Percentiles rank a stretch among this genome's conserved stretches.
phyloP scores from a whole-genome alignment of 2,113 vertebrate species.

The Dicaeum eximium region DNA sequence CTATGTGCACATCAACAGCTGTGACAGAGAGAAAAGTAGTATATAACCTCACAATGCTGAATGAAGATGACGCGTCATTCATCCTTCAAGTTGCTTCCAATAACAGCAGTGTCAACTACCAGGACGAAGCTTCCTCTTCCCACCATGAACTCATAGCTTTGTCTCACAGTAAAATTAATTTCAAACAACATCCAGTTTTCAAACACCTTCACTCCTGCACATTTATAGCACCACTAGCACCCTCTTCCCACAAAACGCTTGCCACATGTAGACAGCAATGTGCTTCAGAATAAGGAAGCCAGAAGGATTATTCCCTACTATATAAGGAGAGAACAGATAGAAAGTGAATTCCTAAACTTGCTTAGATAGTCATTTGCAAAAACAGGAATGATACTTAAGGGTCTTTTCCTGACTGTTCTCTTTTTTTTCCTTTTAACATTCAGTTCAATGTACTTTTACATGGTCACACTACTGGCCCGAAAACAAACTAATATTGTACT shows the following conservation, averaged over 20 bases:
- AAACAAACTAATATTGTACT: not conserved
- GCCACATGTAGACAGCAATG: not conserved
- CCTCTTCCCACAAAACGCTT: not conserved
- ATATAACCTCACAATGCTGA: not conserved
- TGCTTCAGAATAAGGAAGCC: not conserved
- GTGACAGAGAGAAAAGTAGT: not conserved
- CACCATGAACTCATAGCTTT: fast-evolving
- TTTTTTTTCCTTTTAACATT: not conserved
- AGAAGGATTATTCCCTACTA: not conserved
- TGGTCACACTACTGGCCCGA: fast-evolving
- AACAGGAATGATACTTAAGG: not conserved
- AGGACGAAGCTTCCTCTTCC: not conserved
- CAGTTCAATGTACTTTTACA: not conserved
- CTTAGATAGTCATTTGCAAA: not conserved
- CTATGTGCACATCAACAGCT: not conserved
- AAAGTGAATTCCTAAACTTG: slow-evolving; percentile 16
- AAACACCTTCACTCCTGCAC: not conserved
- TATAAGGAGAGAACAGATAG: not conserved
- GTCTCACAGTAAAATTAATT: not conserved
- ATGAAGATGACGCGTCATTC: not conserved
- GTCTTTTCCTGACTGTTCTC: not conserved
- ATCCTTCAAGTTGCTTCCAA: not conserved
- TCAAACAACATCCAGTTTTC: not conserved
- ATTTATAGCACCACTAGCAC: not conserved
- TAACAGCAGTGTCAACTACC: not conserved